Evolutionary conservation across 2,113 vertebrate genomes (phyloP).

Genomic region (Neoarius graeffei): DNA sequence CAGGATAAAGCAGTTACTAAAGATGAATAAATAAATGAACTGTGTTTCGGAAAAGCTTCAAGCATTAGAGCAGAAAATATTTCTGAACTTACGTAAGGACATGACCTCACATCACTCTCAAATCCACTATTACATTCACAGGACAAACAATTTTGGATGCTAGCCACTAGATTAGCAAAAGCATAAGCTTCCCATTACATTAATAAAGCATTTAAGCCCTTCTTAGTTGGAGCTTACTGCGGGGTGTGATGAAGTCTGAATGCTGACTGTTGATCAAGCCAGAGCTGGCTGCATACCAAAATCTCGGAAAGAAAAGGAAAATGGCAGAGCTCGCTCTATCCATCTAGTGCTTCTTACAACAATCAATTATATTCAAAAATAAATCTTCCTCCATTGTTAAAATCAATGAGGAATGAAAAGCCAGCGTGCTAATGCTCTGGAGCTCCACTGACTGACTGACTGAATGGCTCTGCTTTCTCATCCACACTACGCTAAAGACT

Average conservation of each 20-base stretch:
- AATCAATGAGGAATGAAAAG: slow-evolving; percentile 19
- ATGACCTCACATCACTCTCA: slow-evolving; percentile 21
- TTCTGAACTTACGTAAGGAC: slow-evolving; percentile 17
- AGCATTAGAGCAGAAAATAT: neutral
- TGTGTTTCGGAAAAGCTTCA: slow-evolving; percentile 14
- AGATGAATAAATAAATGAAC: neutral
- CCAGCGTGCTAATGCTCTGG: slow-evolving; percentile 12
- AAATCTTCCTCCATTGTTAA: slow-evolving; percentile 20
- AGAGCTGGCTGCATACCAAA: slow-evolving; percentile 22
- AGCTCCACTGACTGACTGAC: slow-evolving; percentile 17
- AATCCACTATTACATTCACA: slow-evolving; percentile 30
- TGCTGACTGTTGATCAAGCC: slow-evolving; percentile 28
- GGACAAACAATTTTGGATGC: slow-evolving; percentile 15
- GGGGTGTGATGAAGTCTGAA: slow-evolving; percentile 19
- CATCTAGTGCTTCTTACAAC: neutral
- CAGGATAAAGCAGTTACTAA: neutral
- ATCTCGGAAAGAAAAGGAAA: slow-evolving; percentile 11
- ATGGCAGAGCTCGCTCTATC: neutral
- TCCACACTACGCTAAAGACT: slow-evolving; percentile 23
- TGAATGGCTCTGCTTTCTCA: slow-evolving; percentile 10
- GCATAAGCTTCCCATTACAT: slow-evolving; percentile 45
- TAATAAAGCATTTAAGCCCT: slow-evolving; percentile 43
- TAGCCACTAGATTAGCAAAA: slow-evolving; percentile 41
- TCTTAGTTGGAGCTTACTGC: slow-evolving; percentile 32
- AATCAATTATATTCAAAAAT: slow-evolving; percentile 20